Evolutionary conservation across 53 echinoderm and acorn worm genomes (phyloP).

Genomic region (Holothuria leucospilota): DNA sequence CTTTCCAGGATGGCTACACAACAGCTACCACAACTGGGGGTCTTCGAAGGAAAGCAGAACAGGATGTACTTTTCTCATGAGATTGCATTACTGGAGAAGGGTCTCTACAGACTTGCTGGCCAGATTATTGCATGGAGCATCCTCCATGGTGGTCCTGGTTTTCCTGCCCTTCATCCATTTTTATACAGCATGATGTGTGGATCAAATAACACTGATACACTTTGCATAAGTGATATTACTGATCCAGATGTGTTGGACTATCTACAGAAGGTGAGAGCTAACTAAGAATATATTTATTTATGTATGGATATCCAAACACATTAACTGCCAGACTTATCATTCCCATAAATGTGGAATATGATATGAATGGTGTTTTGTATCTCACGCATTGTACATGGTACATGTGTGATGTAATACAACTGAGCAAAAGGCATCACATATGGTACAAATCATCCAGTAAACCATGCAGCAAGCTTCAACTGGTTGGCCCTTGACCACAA

Average conservation of each 20-base stretch:
- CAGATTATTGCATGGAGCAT: conserved; percentile 58
- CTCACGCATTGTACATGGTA: background rate
- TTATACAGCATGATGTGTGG: conserved; percentile 48
- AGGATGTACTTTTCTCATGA: too few species aligned
- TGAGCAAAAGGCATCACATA: too few species aligned
- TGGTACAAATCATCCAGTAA: too few species aligned
- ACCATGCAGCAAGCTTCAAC: too few species aligned
- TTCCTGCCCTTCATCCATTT: conserved; percentile 20
- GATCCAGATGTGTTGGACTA: conserved; percentile 10
- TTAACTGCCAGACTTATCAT: background rate
- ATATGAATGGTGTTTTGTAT: background rate
- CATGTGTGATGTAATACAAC: too few species aligned
- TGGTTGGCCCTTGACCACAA: too few species aligned
- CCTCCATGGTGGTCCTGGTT: conserved; percentile 66
- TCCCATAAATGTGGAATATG: background rate
- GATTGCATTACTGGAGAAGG: conserved; percentile 51
- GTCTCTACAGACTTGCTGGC: conserved; percentile 61
- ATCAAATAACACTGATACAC: background rate
- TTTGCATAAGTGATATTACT: background rate
- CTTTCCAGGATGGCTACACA: too few species aligned
- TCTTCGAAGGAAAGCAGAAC: too few species aligned
- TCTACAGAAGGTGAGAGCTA: conserved; percentile 8
- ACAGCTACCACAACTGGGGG: too few species aligned
- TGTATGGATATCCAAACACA: background rate
- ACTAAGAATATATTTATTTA: background rate